phyloP scores from a whole-genome alignment of 2,113 vertebrate genomes.

The Circaetus cinerascens region DNA sequence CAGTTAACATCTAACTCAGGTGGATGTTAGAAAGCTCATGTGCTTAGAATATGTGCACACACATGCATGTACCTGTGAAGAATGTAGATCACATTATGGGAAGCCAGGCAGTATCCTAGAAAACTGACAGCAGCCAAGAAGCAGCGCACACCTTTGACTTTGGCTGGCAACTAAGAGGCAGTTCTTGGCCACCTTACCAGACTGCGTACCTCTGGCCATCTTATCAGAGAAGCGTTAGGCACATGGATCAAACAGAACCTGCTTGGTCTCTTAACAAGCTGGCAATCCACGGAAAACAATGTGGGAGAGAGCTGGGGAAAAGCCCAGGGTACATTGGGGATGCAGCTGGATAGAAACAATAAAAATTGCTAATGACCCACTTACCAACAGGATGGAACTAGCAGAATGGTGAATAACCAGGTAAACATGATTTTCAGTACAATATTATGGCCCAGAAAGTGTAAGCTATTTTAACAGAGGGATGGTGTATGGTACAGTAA shows the following conservation, averaged over 20 bases:
- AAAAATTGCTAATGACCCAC: neutral
- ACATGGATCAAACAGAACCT: neutral
- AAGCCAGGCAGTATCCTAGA: neutral
- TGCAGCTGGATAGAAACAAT: neutral
- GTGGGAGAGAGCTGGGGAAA: neutral
- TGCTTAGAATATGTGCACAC: accelerated
- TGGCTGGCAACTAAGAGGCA: neutral
- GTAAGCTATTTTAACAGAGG: neutral
- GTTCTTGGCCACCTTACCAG: neutral
- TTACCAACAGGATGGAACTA: neutral
- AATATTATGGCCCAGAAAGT: neutral
- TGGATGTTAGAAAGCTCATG: neutral
- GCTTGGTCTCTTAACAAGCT: neutral
- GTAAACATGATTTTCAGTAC: neutral
- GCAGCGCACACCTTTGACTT: neutral
- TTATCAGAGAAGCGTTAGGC: neutral
- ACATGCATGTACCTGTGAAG: neutral
- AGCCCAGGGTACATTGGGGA: neutral
- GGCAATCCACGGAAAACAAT: neutral
- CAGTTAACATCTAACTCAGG: neutral
- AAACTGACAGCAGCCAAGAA: neutral
- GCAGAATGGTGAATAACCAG: neutral
- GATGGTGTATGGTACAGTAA: neutral
- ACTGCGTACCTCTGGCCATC: neutral
- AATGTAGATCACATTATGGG: neutral